These are phyloP conservation scores for Andricus quercusramuli DNA, from an alignment of 2,888 invertebrate genomes.

Conservation along the genomic window DNA sequence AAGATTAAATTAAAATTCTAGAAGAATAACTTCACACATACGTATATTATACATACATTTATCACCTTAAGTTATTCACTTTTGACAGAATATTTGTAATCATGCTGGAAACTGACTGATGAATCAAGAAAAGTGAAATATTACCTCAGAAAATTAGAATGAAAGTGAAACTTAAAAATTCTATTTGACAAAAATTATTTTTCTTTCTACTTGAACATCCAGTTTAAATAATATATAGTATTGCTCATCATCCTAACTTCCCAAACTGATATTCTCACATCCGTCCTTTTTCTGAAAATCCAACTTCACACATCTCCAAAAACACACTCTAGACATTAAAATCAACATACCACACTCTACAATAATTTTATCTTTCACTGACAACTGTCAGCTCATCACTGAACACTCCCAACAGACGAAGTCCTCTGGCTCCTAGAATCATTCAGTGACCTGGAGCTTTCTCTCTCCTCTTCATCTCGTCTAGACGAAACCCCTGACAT, in stretches of 20 bases:
- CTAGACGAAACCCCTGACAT: slow-evolving; percentile 46
- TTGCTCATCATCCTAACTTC: not conserved
- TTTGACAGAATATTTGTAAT: too few relatives aligned
- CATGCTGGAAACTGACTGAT: too few relatives aligned
- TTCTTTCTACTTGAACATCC: not conserved
- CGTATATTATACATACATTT: too few relatives aligned
- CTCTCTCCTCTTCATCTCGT: slow-evolving; percentile 54
- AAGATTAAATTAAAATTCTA: too few relatives aligned
- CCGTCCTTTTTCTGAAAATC: not conserved
- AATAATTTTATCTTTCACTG: not conserved
- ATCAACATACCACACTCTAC: not conserved
- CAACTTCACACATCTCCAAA: not conserved
- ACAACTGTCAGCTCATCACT: slow-evolving; percentile 50
- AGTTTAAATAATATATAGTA: not conserved
- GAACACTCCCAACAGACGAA: slow-evolving; percentile 60
- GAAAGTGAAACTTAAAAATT: too few relatives aligned
- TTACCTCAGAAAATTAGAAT: too few relatives aligned
- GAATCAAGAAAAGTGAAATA: too few relatives aligned
- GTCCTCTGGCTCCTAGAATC: slow-evolving; percentile 52
- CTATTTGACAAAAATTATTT: too few relatives aligned
- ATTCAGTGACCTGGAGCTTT: slow-evolving; percentile 35
- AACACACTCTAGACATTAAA: not conserved
- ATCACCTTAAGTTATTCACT: too few relatives aligned
- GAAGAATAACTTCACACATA: too few relatives aligned
- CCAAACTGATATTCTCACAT: not conserved